Evolutionary conservation across 2,888 invertebrate species (phyloP).

Genomic region (Macrostomum cliftonense): DNA sequence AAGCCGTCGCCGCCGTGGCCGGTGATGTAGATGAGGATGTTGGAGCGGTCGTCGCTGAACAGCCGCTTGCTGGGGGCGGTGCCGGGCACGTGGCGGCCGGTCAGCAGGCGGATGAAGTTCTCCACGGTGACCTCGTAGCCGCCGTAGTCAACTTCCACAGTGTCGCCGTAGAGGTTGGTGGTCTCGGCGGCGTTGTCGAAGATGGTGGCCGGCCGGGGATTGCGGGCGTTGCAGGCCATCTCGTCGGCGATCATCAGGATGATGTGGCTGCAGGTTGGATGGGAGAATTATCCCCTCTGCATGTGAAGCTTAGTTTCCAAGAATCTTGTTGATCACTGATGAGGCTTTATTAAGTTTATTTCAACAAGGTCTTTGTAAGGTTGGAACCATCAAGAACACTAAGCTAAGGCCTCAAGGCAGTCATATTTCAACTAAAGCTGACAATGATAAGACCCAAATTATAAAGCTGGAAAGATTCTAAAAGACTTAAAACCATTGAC

Average conservation of each 20-base stretch:
- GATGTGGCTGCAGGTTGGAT: constrained; percentile 50
- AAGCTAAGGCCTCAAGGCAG: too few relatives aligned
- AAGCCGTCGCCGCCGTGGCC: constrained; percentile 94
- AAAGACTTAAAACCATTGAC: too few relatives aligned
- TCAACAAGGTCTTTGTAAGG: too few relatives aligned
- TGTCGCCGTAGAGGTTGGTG: constrained; percentile 95
- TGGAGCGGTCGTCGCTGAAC: constrained; percentile 70
- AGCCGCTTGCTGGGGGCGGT: constrained; percentile 85
- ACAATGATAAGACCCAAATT: too few relatives aligned
- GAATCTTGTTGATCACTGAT: too few relatives aligned
- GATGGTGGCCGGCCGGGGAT: constrained; percentile 88
- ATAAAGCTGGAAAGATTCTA: too few relatives aligned
- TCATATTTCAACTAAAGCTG: too few relatives aligned
- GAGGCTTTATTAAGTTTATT: too few relatives aligned
- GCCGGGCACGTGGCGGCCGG: constrained; percentile 71
- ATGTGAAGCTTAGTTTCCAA: too few relatives aligned
- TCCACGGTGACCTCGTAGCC: constrained; percentile 80
- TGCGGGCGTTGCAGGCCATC: constrained; percentile 95
- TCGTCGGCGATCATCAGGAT: constrained; percentile 98
- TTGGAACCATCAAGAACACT: too few relatives aligned
- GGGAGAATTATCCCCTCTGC: constrained; percentile 3
- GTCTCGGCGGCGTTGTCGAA: constrained; percentile 94
- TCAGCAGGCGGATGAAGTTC: constrained; percentile 83
- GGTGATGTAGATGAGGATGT: constrained; percentile 82
- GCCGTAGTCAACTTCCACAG: constrained; percentile 93